These are phyloP conservation scores for Aptenodytes forsteri DNA, from an alignment of 2,113 vertebrate genomes.

Conservation along the genomic window DNA sequence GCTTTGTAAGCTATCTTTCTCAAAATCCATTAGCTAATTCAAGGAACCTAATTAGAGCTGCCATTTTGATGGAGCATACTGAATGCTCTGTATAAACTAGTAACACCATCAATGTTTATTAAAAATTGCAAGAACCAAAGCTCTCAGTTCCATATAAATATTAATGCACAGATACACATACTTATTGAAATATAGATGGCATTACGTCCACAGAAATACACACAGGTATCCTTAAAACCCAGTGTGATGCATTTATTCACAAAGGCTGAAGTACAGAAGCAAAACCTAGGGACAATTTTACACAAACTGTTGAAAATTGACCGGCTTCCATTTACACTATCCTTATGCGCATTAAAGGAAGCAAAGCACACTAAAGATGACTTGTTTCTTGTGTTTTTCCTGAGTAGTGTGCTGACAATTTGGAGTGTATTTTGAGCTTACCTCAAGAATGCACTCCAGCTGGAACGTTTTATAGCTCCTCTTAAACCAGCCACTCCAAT, in stretches of 20 bases:
- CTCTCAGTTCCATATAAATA: conserved; percentile 76
- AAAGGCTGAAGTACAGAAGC: neutral
- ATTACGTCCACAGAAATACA: conserved; percentile 15
- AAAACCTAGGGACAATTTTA: conserved; percentile 46
- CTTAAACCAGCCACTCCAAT: conserved; percentile 67
- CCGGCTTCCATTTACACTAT: conserved; percentile 26
- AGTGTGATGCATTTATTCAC: neutral
- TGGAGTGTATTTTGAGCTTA: conserved; percentile 59
- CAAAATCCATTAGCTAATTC: conserved; percentile 94
- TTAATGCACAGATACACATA: conserved; percentile 71
- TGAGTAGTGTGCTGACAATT: conserved; percentile 51
- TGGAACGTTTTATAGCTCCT: conserved; percentile 69
- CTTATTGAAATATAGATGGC: conserved; percentile 64
- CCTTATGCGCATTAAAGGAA: conserved; percentile 23
- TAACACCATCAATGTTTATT: conserved; percentile 97
- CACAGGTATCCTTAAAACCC: conserved; percentile 6
- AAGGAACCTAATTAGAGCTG: conserved; percentile 94
- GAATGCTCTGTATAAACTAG: conserved; percentile 86
- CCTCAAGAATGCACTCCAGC: conserved; percentile 61
- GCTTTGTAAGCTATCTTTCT: conserved; percentile 84
- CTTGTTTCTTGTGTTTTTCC: conserved; percentile 51
- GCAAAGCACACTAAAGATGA: conserved; percentile 29
- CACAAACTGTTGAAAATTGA: conserved; percentile 45
- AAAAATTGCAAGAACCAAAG: conserved; percentile 80
- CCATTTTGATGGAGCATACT: conserved; percentile 91